phyloP scores from a whole-genome alignment of 1,140 invertebrate genomes.

The Drosophila aff. region DNA sequence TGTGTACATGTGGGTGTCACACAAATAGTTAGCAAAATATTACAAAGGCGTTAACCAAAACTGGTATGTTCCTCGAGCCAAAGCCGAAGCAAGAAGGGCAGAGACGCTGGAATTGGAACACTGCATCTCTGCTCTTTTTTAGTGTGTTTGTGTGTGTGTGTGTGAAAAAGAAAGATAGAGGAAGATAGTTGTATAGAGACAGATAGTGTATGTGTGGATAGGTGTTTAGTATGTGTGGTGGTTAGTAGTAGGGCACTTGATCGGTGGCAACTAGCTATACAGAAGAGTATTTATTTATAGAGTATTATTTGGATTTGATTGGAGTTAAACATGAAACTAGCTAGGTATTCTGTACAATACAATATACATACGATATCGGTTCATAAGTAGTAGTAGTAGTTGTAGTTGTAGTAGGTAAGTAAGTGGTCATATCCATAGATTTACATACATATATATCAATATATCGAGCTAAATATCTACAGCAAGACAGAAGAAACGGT shows the following conservation, averaged over 20 bases:
- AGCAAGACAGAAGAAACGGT: conserved; percentile 68
- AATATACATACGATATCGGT: conserved; percentile 65
- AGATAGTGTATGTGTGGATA: conserved; percentile 4
- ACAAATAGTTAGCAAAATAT: conserved; percentile 78
- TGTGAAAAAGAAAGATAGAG: conserved; percentile 6
- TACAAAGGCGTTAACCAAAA: conserved; percentile 68
- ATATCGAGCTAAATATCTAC: conserved; percentile 55
- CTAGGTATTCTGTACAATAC: conserved; percentile 76
- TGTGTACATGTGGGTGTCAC: conserved; percentile 39
- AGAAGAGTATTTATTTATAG: conserved; percentile 47
- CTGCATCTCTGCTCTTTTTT: conserved; percentile 12
- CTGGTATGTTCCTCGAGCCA: conserved; percentile 25
- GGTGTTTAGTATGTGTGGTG: conserved; percentile 30
- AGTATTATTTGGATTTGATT: conserved; percentile 48
- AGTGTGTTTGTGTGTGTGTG: conserved; percentile 12
- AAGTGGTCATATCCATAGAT: conserved; percentile 50
- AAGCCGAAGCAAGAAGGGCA: conserved; percentile 36
- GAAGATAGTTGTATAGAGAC: conserved; percentile 1
- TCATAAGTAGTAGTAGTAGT: conserved; percentile 35
- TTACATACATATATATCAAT: conserved; percentile 48
- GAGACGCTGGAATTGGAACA: conserved; percentile 1
- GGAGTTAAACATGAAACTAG: conserved; percentile 67
- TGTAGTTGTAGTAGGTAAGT: conserved; percentile 23
- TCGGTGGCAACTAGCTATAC: conserved; percentile 69
- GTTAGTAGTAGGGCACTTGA: conserved; percentile 67